Percentiles rank a stretch among this genome's conserved stretches.
phyloP scores from a whole-genome alignment of 2,113 vertebrate genomes.

The Passer domesticus region DNA sequence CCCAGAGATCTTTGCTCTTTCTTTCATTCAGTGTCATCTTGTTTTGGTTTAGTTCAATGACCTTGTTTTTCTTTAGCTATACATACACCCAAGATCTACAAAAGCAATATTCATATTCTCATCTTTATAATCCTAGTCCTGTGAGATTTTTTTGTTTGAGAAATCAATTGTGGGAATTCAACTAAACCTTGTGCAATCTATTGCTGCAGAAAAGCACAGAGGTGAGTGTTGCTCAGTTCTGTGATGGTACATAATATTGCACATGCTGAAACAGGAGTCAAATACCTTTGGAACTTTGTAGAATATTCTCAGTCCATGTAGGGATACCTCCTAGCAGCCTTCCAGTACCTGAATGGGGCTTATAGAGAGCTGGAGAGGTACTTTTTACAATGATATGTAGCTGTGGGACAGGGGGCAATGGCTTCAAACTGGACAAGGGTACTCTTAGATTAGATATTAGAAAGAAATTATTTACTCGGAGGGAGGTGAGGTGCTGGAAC shows the following conservation, averaged over 20 bases:
- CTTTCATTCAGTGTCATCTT: background rate
- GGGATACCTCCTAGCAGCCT: background rate
- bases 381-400: background rate
- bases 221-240: background rate
- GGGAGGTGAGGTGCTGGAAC: background rate
- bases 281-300: background rate
- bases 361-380: background rate
- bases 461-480: background rate
- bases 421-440: background rate
- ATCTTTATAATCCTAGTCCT: background rate
- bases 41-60: background rate
- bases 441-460: background rate
- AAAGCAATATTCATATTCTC: background rate
- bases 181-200: fast-evolving
- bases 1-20: background rate
- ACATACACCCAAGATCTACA: background rate
- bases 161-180: background rate
- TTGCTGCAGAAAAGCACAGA: background rate
- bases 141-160: background rate
- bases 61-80: background rate
- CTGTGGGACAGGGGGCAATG: background rate
- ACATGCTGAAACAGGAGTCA: background rate
- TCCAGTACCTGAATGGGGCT: background rate
- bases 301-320: background rate
- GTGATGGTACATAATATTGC: background rate